Base-by-base conservation (phyloP, 2,113 vertebrate genomes). In the Rhinogobius similis region DNA sequence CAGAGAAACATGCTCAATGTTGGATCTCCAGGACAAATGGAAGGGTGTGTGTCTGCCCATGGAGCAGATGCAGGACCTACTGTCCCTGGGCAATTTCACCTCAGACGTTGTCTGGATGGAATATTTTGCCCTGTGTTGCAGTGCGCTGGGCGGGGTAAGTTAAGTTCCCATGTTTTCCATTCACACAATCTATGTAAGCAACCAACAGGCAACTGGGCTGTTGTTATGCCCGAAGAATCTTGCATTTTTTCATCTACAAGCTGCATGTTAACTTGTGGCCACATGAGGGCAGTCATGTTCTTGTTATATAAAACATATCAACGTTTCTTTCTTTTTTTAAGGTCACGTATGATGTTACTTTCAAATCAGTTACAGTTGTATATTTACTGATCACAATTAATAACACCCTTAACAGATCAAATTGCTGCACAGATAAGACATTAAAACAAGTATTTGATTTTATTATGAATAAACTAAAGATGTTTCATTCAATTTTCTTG, bases 61-160 rank as follows among this genome's bases (percentile, higher is more conserved):
- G 1, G 88, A 93, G 27, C 93, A 94, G 56, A 88, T 99, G 64
- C 66, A 87, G 43, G 80, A 67, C 1, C 67, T 98, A 70, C 68
- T 98, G 67, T 69, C 82, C 0, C 5, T 98, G 81, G 96, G 93
- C 0, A 55, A 76, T 62, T 94, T 94, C 0, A 48, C 16, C 0
- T 58, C 86, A 14, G 65, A 90, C 11, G 70, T 97, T 0, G 79
- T 93, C 44, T 98, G 95, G 95, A 91, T 96, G 79, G 93, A 96
- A 29, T 92, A 98, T 75, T 91, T 98, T 55, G 94, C 95, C 0
- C 92, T 97, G 43, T 93, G 93, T 43, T 99, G 96, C 75, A 96
- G 94, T 3, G 0, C 89, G 56, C 89, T 99, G 0, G 92, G 94
- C 62, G 88, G 83, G 93, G 97, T 98, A 88, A 0, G 94, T 20